Base-by-base conservation (phyloP, 1,140 invertebrate genomes). In the Dermatophagoides farinae region DNA sequence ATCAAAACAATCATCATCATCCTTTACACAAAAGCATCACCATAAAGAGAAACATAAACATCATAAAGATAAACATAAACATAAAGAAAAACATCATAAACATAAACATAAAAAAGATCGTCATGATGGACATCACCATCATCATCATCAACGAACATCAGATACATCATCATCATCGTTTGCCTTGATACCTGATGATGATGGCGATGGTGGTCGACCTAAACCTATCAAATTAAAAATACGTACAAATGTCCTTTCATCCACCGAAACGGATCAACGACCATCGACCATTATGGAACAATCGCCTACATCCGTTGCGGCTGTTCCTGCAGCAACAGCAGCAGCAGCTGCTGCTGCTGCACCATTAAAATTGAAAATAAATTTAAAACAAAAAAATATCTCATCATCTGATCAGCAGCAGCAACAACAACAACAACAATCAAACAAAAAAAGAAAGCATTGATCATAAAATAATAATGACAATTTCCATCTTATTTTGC, bases 61-160 rank as follows among this genome's bases (percentile, higher is more conserved):
- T 8, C 31, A 60, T 51, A 60, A 60, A 31, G 23, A 47, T 1
- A 72, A 16, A 71, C 75, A 39, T 53, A 59, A 64, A 44, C 71
- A 73, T 61, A 73, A 75, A 38, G 76, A 77, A 64, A 76, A 76
- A 62, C 73, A 76, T 31, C 31, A 31, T 41, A 77, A 78, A 67
- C 81, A 82, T 65, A 79, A 78, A 65, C 78, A 64, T 16, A 64
- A 64, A 39, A 39, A 64, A 23, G 64, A 64, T 40, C 16, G 39
- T 23, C 11, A 58, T 16, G 44, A 66, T 41, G 62, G 60, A 58
- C 57, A 61, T 41, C 57, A 39, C 23, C n/a, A 52, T 22, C 16
- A 22, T 22, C 16, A 22, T 22, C 18, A 60, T n/a, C 40, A 64
- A 12, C 22, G 44, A 39, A 16, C 38, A 18, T 57, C 31, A 2